Percentiles rank a stretch among this genome's conserved stretches.
These are phyloP conservation scores for Meloe dianella DNA, from an alignment of 2,888 invertebrate genomes.

Conservation along the genomic window DNA sequence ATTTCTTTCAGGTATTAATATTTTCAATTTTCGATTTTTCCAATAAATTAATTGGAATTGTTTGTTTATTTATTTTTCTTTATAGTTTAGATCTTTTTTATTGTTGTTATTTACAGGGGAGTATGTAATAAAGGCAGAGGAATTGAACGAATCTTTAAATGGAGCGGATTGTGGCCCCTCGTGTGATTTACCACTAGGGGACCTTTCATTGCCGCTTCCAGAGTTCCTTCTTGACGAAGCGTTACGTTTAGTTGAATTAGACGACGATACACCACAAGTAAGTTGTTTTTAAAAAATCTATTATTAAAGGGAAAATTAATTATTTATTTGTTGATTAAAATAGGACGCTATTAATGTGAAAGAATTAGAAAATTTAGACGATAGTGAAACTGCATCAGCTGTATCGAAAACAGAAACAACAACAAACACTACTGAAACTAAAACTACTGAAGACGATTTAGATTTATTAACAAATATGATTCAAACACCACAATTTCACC, in stretches of 20 bases:
- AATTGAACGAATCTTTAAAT: conserved; percentile 45
- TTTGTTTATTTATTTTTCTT: neutral
- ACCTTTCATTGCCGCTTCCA: conserved; percentile 61
- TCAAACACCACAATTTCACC: conserved; percentile 69
- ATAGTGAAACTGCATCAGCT: conserved; percentile 41
- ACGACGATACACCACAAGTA: conserved; percentile 65
- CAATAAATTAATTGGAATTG: neutral
- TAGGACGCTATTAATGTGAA: conserved; percentile 51
- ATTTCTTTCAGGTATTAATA: neutral
- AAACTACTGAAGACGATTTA: conserved; percentile 59
- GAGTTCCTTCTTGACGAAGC: conserved; percentile 77
- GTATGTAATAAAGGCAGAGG: conserved; percentile 64
- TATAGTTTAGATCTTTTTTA: conserved; percentile 9
- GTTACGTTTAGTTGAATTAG: conserved; percentile 74
- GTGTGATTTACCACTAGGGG: conserved; percentile 65
- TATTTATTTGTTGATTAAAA: conserved; percentile 11
- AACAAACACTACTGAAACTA: conserved; percentile 32
- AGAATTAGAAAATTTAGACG: conserved; percentile 49
- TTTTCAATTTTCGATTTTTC: neutral
- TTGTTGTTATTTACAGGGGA: conserved; percentile 61
- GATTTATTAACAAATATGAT: conserved; percentile 66
- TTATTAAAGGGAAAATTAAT: conserved; percentile 5
- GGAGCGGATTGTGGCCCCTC: conserved; percentile 59
- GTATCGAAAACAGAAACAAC: conserved; percentile 41
- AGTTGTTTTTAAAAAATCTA: conserved; percentile 22